phyloP scores from a whole-genome alignment of 2,888 invertebrate genomes.

The Thera obeliscata region DNA sequence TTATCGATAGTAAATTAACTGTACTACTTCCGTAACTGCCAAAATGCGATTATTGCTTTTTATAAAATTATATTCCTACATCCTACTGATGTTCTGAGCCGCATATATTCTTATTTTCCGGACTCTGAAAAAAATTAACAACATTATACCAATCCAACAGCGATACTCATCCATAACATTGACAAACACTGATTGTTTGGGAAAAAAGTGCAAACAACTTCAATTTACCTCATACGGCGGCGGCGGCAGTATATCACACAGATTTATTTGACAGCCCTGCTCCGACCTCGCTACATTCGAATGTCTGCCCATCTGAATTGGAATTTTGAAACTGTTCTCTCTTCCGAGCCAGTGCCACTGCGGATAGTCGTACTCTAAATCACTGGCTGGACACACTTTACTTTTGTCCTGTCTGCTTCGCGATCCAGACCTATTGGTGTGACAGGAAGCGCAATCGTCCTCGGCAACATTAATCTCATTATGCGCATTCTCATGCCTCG shows the following conservation, averaged over 20 bases:
- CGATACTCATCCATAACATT: slow-evolving; percentile 44
- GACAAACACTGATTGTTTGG: slow-evolving; percentile 48
- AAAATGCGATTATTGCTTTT: slow-evolving; percentile 65
- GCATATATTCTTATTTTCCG: slow-evolving; percentile 69
- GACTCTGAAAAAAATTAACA: slow-evolving; percentile 68
- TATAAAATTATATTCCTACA: slow-evolving; percentile 25
- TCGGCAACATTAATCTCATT: slow-evolving; percentile 76
- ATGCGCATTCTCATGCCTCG: slow-evolving; percentile 70
- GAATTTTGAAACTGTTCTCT: slow-evolving; percentile 83
- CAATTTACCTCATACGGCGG: slow-evolving; percentile 85
- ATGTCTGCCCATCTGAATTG: slow-evolving; percentile 77
- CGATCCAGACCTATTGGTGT: slow-evolving; percentile 79
- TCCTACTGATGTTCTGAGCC: slow-evolving; percentile 48
- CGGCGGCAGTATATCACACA: slow-evolving; percentile 87
- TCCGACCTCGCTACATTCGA: slow-evolving; percentile 79
- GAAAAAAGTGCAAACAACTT: slow-evolving; percentile 64
- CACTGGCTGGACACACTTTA: slow-evolving; percentile 78
- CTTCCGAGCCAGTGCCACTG: slow-evolving; percentile 82
- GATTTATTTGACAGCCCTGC: slow-evolving; percentile 85
- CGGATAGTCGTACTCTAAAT: slow-evolving; percentile 81
- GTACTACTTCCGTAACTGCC: slow-evolving; percentile 32
- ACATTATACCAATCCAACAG: slow-evolving; percentile 47
- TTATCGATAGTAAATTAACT: slow-evolving; percentile 15
- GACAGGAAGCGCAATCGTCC: slow-evolving; percentile 77
- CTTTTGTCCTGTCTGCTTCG: slow-evolving; percentile 80